Evolutionary conservation across 2,113 vertebrate species (phyloP).

Genomic region (Axis porcinus): DNA sequence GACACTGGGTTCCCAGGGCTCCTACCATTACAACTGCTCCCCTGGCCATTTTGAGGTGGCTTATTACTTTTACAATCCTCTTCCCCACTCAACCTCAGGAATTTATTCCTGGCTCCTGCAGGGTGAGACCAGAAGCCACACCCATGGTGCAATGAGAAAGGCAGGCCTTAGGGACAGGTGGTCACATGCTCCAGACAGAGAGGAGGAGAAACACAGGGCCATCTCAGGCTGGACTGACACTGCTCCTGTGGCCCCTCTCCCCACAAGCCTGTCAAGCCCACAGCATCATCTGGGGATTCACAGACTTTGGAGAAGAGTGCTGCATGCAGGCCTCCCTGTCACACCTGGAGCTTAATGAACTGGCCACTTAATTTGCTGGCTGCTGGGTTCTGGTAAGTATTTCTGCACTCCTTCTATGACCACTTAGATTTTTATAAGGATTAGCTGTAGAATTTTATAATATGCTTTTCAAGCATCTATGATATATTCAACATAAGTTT

Average conservation of each 20-base stretch:
- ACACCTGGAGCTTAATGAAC: neutral
- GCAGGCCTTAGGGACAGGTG: neutral
- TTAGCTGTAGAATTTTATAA: neutral
- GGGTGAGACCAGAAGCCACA: neutral
- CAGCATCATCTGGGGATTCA: neutral
- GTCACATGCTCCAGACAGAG: neutral
- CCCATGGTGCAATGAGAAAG: neutral
- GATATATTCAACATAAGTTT: neutral
- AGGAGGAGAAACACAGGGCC: neutral
- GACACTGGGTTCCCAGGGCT: neutral
- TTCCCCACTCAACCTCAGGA: neutral
- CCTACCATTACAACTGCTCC: neutral
- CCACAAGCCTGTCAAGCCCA: neutral
- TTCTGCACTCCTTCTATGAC: neutral
- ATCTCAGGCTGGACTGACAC: neutral
- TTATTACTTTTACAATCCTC: neutral
- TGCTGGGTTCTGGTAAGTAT: neutral
- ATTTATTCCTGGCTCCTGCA: neutral
- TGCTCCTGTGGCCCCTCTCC: neutral
- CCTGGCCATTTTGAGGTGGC: neutral
- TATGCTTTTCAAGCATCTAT: neutral
- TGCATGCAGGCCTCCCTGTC: neutral
- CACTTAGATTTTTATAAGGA: neutral
- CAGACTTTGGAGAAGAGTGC: neutral
- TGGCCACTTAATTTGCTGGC: neutral